Conservation (phyloP, 2,113 vertebrate species). For the Rhadina sibilatrix region DNA sequence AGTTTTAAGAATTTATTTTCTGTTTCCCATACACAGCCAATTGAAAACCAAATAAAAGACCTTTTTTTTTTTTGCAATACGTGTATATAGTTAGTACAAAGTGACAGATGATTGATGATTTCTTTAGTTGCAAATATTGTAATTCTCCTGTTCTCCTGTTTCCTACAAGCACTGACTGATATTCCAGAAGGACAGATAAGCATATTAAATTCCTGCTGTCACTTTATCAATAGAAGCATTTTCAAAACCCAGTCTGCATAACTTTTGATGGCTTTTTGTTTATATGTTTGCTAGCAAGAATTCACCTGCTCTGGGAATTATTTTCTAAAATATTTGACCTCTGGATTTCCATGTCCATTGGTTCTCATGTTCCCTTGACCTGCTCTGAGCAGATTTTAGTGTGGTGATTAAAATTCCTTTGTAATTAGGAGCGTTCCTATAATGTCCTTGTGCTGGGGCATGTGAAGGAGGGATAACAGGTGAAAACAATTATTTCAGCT, state of each 20-base stretch:
- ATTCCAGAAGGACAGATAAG: neutral
- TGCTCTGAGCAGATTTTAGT: neutral
- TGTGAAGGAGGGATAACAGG: neutral
- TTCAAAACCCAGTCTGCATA: neutral
- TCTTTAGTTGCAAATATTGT: constrained; percentile 4
- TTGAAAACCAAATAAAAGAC: neutral
- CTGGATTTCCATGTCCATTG: neutral
- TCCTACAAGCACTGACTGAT: neutral
- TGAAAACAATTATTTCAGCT: neutral
- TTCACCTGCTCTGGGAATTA: neutral
- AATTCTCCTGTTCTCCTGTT: neutral
- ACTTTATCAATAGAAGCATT: neutral
- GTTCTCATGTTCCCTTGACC: neutral
- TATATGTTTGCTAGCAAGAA: neutral
- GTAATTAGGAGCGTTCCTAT: neutral
- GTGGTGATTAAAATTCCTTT: neutral
- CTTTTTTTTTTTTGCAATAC: neutral
- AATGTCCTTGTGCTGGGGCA: neutral
- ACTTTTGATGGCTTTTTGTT: neutral
- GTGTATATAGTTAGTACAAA: neutral
- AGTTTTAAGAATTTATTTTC: neutral
- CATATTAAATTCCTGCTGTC: neutral
- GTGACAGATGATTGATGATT: neutral
- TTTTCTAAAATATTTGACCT: neutral
- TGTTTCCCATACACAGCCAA: neutral